These are phyloP conservation scores for Plectrocnemia conspersa DNA, from an alignment of 1,140 invertebrate genomes.

Conservation along the genomic window DNA sequence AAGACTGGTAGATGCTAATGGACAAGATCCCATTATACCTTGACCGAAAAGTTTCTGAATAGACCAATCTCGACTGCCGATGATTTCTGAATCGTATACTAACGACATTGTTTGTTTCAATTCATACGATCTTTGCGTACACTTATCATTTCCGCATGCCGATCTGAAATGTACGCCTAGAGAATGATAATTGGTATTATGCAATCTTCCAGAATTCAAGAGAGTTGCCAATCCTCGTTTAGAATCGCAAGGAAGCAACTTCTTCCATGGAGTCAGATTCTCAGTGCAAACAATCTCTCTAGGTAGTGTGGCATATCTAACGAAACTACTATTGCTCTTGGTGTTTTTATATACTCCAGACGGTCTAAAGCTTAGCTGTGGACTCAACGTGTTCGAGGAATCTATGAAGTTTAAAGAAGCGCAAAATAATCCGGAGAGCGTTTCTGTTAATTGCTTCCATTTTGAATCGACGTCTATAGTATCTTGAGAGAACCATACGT, in stretches of 20 bases:
- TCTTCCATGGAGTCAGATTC: constrained; percentile 98
- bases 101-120: constrained; percentile 79
- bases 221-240: constrained; percentile 80
- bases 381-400: constrained; percentile 77
- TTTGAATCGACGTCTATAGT: constrained; percentile 64
- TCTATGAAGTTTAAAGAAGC: constrained; percentile 95
- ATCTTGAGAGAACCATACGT: constrained; percentile 77
- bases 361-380: constrained; percentile 78
- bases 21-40: constrained; percentile 72
- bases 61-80: constrained; percentile 73
- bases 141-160: constrained; percentile 63
- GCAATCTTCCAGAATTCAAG: constrained; percentile 85
- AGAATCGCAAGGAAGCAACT: constrained; percentile 88
- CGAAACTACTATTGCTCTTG: constrained; percentile 53
- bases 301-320: constrained; percentile 84
- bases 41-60: constrained; percentile 81
- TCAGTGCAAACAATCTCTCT: constrained; percentile 97
- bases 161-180: constrained; percentile 79
- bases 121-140: constrained; percentile 64
- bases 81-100: constrained; percentile 74
- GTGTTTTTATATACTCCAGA: constrained; percentile 57
- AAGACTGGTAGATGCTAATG: constrained; percentile 68
- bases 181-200: constrained; percentile 92
- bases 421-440: constrained; percentile 90
- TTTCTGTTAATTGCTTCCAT: constrained; percentile 84